phyloP scores from a whole-genome alignment of 35 echinoderm and acorn worm species.

The Strongylocentrotus purpuratus region DNA sequence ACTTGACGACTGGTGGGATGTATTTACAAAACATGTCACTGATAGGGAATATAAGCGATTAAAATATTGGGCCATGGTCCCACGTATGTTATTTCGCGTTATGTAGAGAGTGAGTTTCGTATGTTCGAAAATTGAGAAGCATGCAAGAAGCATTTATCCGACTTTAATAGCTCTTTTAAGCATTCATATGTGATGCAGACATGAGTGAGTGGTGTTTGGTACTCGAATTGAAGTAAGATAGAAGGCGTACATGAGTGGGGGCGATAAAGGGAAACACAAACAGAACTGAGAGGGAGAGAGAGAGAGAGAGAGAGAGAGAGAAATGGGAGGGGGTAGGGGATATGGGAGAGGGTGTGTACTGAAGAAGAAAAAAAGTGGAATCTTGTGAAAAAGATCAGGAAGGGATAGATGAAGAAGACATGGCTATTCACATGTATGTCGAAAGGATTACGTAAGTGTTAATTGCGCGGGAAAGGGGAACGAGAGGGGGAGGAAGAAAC shows the following conservation, averaged over 20 bases:
- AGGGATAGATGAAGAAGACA: too few species aligned
- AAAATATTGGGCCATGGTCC: not conserved
- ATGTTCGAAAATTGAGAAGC: not conserved
- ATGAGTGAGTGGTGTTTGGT: not conserved
- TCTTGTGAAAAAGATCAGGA: too few species aligned
- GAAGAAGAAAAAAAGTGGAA: too few species aligned
- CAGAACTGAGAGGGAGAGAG: too few species aligned
- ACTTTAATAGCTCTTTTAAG: not conserved
- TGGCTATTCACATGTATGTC: too few species aligned
- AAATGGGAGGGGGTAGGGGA: too few species aligned
- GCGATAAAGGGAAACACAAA: not conserved
- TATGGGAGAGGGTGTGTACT: too few species aligned
- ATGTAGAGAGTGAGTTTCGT: not conserved
- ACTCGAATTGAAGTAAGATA: not conserved
- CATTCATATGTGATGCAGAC: not conserved
- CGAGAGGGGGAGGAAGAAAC: too few species aligned
- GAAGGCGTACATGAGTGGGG: not conserved
- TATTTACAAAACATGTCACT: conserved; percentile 19
- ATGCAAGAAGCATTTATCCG: not conserved
- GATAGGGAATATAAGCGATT: not conserved
- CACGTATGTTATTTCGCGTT: not conserved
- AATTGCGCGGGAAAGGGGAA: too few species aligned
- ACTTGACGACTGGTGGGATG: not conserved
- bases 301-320: too few species aligned
- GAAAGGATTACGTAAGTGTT: too few species aligned